phyloP scores from a whole-genome alignment of 2,888 invertebrate genomes.

The Doris montereyensis region DNA sequence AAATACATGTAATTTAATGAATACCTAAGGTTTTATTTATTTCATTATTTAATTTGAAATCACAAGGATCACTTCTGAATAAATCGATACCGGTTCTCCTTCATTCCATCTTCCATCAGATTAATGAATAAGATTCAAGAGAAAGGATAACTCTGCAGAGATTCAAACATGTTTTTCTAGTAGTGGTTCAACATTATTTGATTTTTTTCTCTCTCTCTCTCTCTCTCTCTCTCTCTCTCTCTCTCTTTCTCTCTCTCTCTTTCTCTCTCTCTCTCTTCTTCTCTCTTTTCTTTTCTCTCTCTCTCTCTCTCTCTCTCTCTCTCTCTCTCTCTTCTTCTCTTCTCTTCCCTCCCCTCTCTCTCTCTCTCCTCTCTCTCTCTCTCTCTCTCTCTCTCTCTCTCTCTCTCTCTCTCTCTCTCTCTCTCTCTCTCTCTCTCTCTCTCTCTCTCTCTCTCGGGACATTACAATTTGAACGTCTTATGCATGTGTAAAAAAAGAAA shows the following conservation, averaged over 20 bases:
- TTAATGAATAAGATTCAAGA: too few species aligned
- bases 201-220: neutral
- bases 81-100: too few species aligned
- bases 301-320: neutral
- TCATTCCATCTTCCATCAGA: too few species aligned
- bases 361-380: neutral
- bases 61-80: too few species aligned
- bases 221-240: neutral
- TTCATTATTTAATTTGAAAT: too few species aligned
- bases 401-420: neutral
- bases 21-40: too few species aligned
- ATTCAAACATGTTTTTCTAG: too few species aligned
- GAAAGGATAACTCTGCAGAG: too few species aligned
- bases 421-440: neutral
- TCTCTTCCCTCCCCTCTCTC: neutral
- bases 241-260: neutral
- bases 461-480: too few species aligned
- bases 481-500: too few species aligned
- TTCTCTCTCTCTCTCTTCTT: neutral
- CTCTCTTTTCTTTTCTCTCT: neutral
- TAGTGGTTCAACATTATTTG: neutral
- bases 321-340: neutral
- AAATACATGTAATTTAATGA: too few species aligned
- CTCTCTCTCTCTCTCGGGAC: neutral
- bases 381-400: slow-evolving; percentile 9